Base-by-base conservation (phyloP, 2,113 vertebrate genomes). In the Sceloporus tristichus region DNA sequence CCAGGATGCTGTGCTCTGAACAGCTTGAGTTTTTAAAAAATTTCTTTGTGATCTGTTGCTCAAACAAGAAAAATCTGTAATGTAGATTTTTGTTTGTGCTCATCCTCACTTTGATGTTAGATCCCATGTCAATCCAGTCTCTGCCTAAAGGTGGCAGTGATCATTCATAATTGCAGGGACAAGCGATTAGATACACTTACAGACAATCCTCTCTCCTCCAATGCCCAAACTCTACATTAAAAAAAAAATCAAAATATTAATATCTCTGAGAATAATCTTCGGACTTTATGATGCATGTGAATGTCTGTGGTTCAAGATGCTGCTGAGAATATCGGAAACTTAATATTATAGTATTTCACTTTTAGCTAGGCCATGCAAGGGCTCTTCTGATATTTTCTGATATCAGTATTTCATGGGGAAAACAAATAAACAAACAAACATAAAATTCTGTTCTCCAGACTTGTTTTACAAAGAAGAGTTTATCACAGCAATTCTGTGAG, bases 131-230 rank as follows among this genome's bases (percentile, higher is more conserved):
- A 6, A 82, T 91, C 74, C 83, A 65, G 34, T 94, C 89, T 92
- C 73, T 89, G 92, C 91, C 96, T 95, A 82, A 94, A 96, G 95
- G 89, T 96, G 96, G 95, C 95, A 96, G 94, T 42, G 82, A 93
- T 92, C 90, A 87, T 96, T 96, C 94, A 93, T 70, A 65, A 8
- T 91, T 94, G 70, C 25, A 85, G 19, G 48, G 85, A 66, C 79
- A 56, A 27, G 56, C 71, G 84, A 21, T 88, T 75, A 71, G 93
- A 90, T 10, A 18, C 71, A 77, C 2, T 18, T 87, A 38, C 85
- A 84, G 2, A 38, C 23, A 3, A 3, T 19, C 29, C 38, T 13
- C 59, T 11, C 54, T 23, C 8, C 40, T 9, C 54, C 4, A 86
- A 62, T 62, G 84, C 78, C 78, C 9, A 40, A 79, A 91, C 3